Conservation (phyloP, 2,888 invertebrate species). For the Oligia latruncula region DNA sequence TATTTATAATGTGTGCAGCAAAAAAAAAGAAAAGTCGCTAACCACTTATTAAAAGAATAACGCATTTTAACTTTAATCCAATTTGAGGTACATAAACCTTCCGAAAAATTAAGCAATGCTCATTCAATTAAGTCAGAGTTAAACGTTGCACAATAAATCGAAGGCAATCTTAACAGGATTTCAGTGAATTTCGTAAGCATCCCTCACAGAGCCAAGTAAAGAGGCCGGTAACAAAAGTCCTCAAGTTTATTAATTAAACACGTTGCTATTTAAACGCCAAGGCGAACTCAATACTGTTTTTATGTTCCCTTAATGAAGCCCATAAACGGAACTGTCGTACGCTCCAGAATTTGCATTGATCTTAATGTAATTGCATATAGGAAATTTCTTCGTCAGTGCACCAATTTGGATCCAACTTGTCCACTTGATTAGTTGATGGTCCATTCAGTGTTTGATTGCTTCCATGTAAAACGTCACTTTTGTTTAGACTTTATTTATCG, state of each 20-base stretch:
- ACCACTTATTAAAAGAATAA: slow-evolving; percentile 34
- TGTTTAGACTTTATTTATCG: slow-evolving; percentile 61
- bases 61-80: slow-evolving; percentile 36
- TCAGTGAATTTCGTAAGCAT: slow-evolving; percentile 74
- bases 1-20: background rate
- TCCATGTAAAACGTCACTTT: slow-evolving; percentile 63
- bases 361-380: slow-evolving; percentile 74
- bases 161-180: slow-evolving; percentile 74
- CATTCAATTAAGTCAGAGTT: slow-evolving; percentile 62
- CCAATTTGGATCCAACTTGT: slow-evolving; percentile 73
- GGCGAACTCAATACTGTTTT: slow-evolving; percentile 78
- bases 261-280: slow-evolving; percentile 82
- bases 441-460: slow-evolving; percentile 74
- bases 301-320: slow-evolving; percentile 84
- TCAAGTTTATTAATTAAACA: slow-evolving; percentile 81
- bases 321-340: slow-evolving; percentile 79
- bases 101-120: slow-evolving; percentile 64
- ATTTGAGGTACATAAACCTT: slow-evolving; percentile 54
- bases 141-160: slow-evolving; percentile 69
- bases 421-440: slow-evolving; percentile 75
- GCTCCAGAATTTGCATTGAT: slow-evolving; percentile 86
- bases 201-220: slow-evolving; percentile 69
- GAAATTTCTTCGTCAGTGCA: slow-evolving; percentile 68
- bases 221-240: slow-evolving; percentile 65
- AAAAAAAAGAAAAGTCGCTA: slow-evolving; percentile 1